Conservation (phyloP, 2,113 vertebrate species). For the Fulica atra region DNA sequence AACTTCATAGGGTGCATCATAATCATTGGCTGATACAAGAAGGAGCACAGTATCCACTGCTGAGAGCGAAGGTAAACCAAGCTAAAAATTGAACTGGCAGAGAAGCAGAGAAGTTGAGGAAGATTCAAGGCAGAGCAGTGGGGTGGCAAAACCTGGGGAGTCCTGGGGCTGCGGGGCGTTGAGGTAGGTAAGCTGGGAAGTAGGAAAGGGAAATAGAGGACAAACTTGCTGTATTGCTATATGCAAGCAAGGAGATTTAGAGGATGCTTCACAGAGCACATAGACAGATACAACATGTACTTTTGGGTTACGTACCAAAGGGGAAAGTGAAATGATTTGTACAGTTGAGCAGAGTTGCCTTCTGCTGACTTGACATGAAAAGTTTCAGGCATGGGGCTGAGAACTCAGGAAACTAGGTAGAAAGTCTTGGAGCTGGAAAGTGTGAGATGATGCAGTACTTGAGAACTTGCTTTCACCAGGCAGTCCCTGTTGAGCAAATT, state of each 20-base stretch:
- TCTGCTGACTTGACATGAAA: not conserved
- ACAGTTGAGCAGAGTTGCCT: not conserved
- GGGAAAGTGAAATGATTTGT: not conserved
- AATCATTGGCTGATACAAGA: not conserved
- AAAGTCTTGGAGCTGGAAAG: not conserved
- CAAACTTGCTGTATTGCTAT: not conserved
- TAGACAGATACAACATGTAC: not conserved
- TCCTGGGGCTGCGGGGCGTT: fast-evolving
- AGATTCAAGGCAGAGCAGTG: not conserved
- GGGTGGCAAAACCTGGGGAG: not conserved
- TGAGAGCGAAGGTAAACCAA: not conserved
- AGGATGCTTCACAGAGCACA: not conserved
- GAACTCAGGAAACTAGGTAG: not conserved
- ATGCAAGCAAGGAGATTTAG: not conserved
- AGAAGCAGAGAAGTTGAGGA: not conserved
- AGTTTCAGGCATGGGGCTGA: not conserved
- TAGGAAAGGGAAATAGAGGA: not conserved
- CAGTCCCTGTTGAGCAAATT: not conserved
- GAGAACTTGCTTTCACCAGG: not conserved
- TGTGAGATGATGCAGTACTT: not conserved
- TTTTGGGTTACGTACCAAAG: not conserved
- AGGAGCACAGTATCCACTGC: not conserved
- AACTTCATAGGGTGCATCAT: not conserved
- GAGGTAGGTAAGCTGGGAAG: not conserved
- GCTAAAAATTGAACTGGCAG: not conserved